Evolutionary conservation across 2,888 invertebrate species (phyloP).

Genomic region (Tipula helvola): DNA sequence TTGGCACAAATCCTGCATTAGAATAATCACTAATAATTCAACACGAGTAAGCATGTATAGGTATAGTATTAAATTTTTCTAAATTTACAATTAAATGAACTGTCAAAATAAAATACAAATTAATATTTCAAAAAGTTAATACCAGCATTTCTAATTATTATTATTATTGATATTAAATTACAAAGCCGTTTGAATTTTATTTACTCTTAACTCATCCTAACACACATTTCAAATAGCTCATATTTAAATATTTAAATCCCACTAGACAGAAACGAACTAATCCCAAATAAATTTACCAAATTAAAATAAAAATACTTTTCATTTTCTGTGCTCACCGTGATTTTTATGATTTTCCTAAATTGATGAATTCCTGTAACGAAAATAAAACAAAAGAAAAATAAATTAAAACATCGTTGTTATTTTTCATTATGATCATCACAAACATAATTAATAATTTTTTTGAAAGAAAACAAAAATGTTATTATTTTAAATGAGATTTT

Average conservation of each 20-base stretch:
- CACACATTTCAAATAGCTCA: background rate
- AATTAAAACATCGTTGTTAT: background rate
- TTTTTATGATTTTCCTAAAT: background rate
- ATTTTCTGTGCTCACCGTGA: background rate
- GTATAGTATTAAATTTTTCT: no score
- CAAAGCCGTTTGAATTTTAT: background rate
- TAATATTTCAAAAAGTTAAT: no score
- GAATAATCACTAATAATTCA: no score
- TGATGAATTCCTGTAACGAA: background rate
- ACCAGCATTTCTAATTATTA: background rate
- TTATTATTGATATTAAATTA: background rate
- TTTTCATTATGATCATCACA: background rate
- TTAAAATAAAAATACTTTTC: background rate
- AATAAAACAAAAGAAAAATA: background rate
- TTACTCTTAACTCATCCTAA: background rate
- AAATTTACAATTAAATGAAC: no score
- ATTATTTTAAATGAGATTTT: background rate
- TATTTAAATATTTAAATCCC: background rate
- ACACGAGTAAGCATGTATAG: no score
- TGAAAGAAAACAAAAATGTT: background rate
- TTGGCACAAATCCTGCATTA: no score
- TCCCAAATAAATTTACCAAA: background rate
- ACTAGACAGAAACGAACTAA: background rate
- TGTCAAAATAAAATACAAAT: no score
- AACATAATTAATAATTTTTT: background rate